These are phyloP conservation scores for Heliconius hermathena DNA, from an alignment of 1,140 invertebrate species.

Conservation along the genomic window DNA sequence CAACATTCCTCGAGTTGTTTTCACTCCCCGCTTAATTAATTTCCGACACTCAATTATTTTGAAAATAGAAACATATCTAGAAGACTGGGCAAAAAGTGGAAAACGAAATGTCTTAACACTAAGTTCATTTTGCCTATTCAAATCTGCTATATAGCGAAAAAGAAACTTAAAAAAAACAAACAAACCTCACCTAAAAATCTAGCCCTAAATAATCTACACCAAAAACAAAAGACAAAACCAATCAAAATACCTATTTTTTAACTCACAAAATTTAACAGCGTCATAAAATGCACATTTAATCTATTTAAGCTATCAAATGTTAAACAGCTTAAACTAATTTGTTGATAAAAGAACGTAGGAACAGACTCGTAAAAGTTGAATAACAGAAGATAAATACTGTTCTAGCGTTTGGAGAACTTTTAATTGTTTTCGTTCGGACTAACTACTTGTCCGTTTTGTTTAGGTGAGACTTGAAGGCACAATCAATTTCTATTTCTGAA, in stretches of 20 bases:
- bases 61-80: too few species aligned
- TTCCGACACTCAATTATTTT: too few species aligned
- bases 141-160: too few species aligned
- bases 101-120: too few species aligned
- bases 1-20: too few species aligned
- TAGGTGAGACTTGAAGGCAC: not conserved
- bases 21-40: too few species aligned
- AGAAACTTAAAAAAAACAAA: too few species aligned
- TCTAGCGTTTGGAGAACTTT: not conserved
- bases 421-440: not conserved
- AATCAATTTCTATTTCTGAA: not conserved
- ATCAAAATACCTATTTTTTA: not conserved
- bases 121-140: too few species aligned
- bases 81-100: too few species aligned
- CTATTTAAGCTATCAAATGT: not conserved
- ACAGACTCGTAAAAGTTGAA: not conserved
- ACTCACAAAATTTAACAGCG: not conserved
- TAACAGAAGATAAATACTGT: not conserved
- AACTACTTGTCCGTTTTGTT: not conserved
- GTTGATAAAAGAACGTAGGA: not conserved
- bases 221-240: not conserved
- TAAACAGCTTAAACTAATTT: not conserved
- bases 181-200: too few species aligned
- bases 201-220: not conserved
- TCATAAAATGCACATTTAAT: constrained; percentile 11